phyloP scores from a whole-genome alignment of 2,113 vertebrate species.

The Cyanoliseus patagonus region DNA sequence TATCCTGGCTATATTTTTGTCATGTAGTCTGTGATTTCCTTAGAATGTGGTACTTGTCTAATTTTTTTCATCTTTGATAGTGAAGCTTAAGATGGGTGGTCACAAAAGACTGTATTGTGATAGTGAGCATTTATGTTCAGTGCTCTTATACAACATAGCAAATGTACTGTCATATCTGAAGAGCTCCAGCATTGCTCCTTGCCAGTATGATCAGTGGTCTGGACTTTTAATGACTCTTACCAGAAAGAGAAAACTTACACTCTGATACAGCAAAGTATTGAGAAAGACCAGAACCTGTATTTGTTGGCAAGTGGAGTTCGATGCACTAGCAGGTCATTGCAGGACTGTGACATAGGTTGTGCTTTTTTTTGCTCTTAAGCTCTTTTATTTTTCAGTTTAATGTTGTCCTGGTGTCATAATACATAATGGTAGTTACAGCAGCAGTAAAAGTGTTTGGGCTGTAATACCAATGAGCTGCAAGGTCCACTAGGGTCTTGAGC shows the following conservation, averaged over 20 bases:
- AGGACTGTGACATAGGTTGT: not conserved
- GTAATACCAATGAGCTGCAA: not conserved
- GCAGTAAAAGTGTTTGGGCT: not conserved
- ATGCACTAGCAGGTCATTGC: not conserved
- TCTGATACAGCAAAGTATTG: not conserved
- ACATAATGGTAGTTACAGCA: not conserved
- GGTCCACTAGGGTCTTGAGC: not conserved
- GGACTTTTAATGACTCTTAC: not conserved
- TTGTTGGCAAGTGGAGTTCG: not conserved
- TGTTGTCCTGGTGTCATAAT: not conserved
- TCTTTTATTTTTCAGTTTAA: not conserved
- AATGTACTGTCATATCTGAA: not conserved
- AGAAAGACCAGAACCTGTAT: not conserved
- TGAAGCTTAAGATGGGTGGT: not conserved
- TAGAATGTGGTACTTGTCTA: rapidly evolving
- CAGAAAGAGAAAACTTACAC: not conserved
- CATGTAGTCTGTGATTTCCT: not conserved
- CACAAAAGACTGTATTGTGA: not conserved
- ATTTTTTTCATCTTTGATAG: not conserved
- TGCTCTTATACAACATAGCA: not conserved
- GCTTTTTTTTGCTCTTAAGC: not conserved
- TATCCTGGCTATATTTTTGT: not conserved
- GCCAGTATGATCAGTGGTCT: not conserved
- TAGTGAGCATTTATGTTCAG: not conserved
- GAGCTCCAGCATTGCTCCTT: not conserved